Conservation (phyloP, 2,888 invertebrate species). For the Melikaiella ostensackeni region DNA sequence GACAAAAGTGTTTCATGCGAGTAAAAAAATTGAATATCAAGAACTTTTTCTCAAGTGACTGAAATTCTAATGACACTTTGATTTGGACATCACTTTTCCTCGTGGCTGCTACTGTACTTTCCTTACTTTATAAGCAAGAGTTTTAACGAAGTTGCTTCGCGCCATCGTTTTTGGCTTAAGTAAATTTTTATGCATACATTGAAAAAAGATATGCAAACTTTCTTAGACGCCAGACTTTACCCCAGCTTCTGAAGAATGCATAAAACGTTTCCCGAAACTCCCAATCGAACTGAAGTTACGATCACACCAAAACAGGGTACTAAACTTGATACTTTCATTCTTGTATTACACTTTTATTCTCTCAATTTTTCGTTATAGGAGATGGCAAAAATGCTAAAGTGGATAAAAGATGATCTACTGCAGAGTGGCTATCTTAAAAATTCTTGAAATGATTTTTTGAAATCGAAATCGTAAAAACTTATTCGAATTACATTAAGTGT, state of each 20-base stretch:
- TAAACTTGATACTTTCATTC: slow-evolving; percentile 35
- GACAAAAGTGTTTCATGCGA: too few relatives aligned
- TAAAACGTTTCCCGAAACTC: slow-evolving; percentile 57
- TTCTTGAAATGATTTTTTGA: neutral
- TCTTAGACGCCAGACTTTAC: slow-evolving; percentile 51
- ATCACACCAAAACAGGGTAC: slow-evolving; percentile 51
- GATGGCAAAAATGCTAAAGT: neutral
- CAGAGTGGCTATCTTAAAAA: neutral
- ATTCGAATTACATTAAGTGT: neutral
- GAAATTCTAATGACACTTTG: slow-evolving; percentile 1
- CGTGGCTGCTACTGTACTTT: neutral
- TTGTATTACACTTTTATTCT: slow-evolving; percentile 19
- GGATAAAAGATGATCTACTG: slow-evolving; percentile 13
- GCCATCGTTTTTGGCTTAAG: slow-evolving; percentile 34
- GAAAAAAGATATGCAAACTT: slow-evolving; percentile 36
- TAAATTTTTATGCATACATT: slow-evolving; percentile 34
- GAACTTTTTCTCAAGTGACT: neutral
- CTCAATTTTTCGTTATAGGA: neutral
- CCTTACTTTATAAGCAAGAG: slow-evolving; percentile 34
- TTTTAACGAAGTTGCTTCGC: slow-evolving; percentile 34
- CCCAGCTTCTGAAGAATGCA: slow-evolving; percentile 45
- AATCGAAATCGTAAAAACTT: neutral
- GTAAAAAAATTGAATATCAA: neutral
- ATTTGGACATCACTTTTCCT: slow-evolving; percentile 13
- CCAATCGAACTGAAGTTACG: slow-evolving; percentile 57